phyloP scores from a whole-genome alignment of 2,113 vertebrate species.

The Saguinus imperator region DNA sequence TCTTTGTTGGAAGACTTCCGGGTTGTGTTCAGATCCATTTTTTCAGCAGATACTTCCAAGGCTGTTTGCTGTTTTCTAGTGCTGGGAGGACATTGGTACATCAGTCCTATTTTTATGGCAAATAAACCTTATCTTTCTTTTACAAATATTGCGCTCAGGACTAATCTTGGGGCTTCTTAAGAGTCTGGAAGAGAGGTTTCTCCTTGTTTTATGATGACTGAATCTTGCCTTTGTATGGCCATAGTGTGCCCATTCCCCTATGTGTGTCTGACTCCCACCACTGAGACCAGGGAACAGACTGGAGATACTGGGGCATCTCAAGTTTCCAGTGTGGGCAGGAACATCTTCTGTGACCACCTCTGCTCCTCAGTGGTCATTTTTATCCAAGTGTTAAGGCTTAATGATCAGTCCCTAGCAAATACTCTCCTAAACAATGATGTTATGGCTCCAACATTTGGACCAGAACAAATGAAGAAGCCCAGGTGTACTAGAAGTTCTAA shows the following conservation, averaged over 20 bases:
- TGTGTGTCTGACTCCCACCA: neutral
- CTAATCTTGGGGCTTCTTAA: neutral
- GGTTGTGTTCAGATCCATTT: neutral
- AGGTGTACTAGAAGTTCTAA: neutral
- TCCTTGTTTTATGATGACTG: constrained; percentile 7
- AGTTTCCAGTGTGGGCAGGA: neutral
- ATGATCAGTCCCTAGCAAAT: constrained; percentile 53
- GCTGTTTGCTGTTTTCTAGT: neutral
- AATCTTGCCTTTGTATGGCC: neutral
- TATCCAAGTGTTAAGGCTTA: constrained; percentile 40
- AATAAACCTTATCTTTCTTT: neutral
- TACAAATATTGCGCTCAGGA: neutral
- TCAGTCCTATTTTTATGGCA: neutral
- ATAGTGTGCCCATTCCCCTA: neutral
- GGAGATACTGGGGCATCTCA: neutral
- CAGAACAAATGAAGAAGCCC: constrained; percentile 21
- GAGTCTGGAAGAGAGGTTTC: neutral
- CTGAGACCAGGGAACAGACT: neutral
- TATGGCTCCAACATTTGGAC: constrained; percentile 61
- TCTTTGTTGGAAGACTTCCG: neutral
- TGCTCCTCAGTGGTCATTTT: constrained; percentile 22
- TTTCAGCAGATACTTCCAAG: neutral
- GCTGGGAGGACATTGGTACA: neutral
- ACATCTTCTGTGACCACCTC: neutral
- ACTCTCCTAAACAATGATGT: constrained; percentile 4